Percentiles rank a stretch among this genome's conserved stretches.
These are phyloP conservation scores for Nasonia oneida DNA, from an alignment of 2,888 invertebrate species.

Conservation along the genomic window DNA sequence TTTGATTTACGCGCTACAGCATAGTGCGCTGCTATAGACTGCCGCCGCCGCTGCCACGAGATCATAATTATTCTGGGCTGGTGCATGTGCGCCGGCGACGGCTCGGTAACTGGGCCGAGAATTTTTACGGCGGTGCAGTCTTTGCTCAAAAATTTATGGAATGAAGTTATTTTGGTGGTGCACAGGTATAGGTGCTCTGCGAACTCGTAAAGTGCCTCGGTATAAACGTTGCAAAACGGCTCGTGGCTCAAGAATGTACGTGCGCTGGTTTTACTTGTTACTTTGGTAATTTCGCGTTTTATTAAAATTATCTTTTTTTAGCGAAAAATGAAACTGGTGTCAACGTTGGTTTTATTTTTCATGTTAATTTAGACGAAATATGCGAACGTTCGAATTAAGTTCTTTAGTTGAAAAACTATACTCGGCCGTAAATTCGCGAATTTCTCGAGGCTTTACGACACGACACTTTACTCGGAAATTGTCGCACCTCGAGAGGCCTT, in stretches of 20 bases:
- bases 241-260: not conserved
- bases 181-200: not conserved
- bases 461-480: not conserved
- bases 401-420: not conserved
- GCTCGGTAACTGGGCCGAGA: not conserved
- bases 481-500: not conserved
- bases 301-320: not conserved
- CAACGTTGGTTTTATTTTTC: not conserved
- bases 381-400: too few species aligned
- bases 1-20: slow-evolving; percentile 44
- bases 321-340: not conserved
- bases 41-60: not conserved
- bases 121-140: not conserved
- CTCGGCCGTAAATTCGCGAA: not conserved
- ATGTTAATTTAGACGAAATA: too few species aligned
- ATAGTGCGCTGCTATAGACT: too few species aligned
- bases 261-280: not conserved
- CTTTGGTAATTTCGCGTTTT: not conserved
- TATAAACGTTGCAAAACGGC: not conserved
- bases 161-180: slow-evolving; percentile 9
- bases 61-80: slow-evolving; percentile 39
- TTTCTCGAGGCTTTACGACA: not conserved
- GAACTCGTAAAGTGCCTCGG: not conserved
- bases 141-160: slow-evolving; percentile 26
- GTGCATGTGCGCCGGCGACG: not conserved